Evolutionary conservation across 2,888 invertebrate species (phyloP).

Genomic region (Drosophila atripex): DNA sequence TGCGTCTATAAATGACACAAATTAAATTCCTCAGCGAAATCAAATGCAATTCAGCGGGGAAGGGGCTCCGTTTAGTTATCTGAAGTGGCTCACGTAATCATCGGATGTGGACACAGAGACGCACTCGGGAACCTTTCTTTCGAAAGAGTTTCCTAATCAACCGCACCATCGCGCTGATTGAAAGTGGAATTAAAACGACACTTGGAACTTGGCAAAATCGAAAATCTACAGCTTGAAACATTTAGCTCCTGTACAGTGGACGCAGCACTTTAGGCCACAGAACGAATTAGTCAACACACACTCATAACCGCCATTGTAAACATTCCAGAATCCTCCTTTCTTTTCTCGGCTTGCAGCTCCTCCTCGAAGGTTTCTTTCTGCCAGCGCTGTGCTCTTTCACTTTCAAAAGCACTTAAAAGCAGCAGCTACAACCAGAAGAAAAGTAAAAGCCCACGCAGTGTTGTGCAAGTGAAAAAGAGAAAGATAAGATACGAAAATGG

Average conservation of each 20-base stretch:
- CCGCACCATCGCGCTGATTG: not conserved
- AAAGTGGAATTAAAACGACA: not conserved
- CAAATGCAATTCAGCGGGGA: constrained; percentile 13
- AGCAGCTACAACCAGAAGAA: constrained; percentile 31
- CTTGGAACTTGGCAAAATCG: not conserved
- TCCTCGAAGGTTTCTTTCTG: constrained; percentile 18
- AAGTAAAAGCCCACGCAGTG: constrained; percentile 69
- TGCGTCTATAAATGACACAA: constrained; percentile 18
- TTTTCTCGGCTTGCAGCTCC: not conserved
- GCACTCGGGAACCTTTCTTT: not conserved
- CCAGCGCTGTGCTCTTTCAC: constrained; percentile 41
- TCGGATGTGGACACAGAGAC: not conserved
- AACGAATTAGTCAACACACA: no score
- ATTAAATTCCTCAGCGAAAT: constrained; percentile 14
- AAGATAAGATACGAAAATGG: constrained; percentile 58
- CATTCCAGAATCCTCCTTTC: constrained; percentile 27
- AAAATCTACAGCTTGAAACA: not conserved
- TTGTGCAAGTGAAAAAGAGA: constrained; percentile 49
- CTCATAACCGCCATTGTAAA: not conserved
- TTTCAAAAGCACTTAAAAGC: constrained; percentile 53
- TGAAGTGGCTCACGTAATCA: not conserved
- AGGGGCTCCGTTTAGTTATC: not conserved
- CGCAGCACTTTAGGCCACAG: no score
- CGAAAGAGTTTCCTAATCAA: constrained; percentile 1
- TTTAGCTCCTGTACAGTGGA: not conserved